Evolutionary conservation across 2,113 vertebrate genomes (phyloP).

Genomic region (Scalopus aquaticus): DNA sequence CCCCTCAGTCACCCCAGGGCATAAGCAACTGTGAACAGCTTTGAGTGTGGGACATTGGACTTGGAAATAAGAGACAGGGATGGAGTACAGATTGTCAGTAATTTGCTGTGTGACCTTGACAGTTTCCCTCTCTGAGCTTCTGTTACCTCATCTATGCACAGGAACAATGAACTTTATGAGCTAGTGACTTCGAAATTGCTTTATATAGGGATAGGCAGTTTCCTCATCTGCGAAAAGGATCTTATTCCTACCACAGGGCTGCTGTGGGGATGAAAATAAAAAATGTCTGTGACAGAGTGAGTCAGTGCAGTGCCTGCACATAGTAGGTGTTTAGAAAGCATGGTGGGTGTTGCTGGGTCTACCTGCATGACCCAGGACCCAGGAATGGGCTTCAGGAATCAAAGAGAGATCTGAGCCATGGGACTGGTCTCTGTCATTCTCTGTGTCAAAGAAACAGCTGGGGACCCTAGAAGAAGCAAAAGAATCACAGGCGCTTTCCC

Average conservation of each 20-base stretch:
- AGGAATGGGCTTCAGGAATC: not conserved
- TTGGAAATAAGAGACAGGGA: not conserved
- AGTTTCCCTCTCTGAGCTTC: not conserved
- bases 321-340: not conserved
- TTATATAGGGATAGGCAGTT: no score
- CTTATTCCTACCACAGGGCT: not conserved
- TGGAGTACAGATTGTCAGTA: not conserved
- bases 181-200: accelerated
- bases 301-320: not conserved
- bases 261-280: not conserved
- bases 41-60: accelerated
- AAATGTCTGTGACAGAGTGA: not conserved
- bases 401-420: not conserved
- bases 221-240: not conserved
- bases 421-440: not conserved
- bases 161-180: not conserved
- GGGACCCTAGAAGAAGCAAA: not conserved
- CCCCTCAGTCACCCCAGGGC: no score
- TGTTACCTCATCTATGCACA: not conserved
- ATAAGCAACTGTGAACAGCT: not conserved
- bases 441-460: not conserved
- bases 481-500: not conserved
- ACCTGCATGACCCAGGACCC: accelerated
- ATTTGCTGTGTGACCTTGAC: not conserved
- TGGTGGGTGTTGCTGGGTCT: not conserved